phyloP scores from a whole-genome alignment of 2,888 invertebrate species.

The Dolomedes plantarius region DNA sequence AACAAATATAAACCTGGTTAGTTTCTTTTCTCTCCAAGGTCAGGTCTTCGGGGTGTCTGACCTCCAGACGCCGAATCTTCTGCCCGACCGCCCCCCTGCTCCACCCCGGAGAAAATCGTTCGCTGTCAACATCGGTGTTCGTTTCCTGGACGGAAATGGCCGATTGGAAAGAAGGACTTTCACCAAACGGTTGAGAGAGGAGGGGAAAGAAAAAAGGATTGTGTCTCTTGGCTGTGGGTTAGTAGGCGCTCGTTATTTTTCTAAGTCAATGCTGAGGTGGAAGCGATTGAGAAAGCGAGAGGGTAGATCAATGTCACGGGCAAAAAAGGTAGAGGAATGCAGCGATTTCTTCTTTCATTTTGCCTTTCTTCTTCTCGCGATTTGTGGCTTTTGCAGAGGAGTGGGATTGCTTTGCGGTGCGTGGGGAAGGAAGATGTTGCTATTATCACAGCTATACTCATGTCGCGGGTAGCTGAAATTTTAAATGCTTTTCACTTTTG shows the following conservation, averaged over 20 bases:
- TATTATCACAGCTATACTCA: no score
- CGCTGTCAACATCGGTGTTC: background rate
- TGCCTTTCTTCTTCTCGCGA: no score
- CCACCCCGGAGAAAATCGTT: background rate
- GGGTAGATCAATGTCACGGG: background rate
- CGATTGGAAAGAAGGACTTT: background rate
- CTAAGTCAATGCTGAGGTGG: background rate
- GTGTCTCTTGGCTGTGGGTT: background rate
- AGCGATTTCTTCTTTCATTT: no score
- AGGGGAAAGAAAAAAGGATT: background rate
- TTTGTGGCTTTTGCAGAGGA: no score
- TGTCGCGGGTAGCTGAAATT: no score
- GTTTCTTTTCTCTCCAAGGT: background rate
- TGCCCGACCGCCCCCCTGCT: background rate
- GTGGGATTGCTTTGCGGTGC: no score
- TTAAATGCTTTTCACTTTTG: no score
- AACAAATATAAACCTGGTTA: conserved; percentile 6
- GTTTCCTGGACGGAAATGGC: background rate
- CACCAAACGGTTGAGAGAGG: background rate
- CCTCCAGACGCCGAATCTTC: conserved; percentile 1
- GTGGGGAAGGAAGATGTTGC: no score
- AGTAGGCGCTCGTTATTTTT: background rate
- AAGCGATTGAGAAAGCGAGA: background rate
- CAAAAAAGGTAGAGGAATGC: no score
- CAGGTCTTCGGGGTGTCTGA: conserved; percentile 8